Conservation (phyloP, 2,888 invertebrate species). For the Drosophila borborema region DNA sequence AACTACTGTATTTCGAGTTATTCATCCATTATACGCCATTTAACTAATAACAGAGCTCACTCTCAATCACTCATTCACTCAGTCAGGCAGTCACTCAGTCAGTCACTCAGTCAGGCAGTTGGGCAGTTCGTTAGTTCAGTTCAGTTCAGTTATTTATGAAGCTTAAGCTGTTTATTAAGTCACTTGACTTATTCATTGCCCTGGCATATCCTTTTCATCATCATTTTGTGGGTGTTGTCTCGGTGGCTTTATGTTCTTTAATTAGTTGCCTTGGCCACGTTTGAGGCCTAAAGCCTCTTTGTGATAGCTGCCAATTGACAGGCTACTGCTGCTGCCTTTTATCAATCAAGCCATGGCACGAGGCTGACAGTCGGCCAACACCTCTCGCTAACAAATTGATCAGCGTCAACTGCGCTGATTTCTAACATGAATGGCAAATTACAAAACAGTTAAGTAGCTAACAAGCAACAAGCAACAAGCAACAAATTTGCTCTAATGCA, state of each 20-base stretch:
- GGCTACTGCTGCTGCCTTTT: constrained; percentile 26
- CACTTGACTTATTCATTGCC: constrained; percentile 59
- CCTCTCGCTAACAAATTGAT: constrained; percentile 61
- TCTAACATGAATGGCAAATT: constrained; percentile 78
- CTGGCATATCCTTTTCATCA: constrained; percentile 60
- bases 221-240: constrained; percentile 50
- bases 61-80: constrained; percentile 35
- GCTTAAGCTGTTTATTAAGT: constrained; percentile 50
- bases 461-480: constrained; percentile 38
- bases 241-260: constrained; percentile 49
- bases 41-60: constrained; percentile 76
- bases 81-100: constrained; percentile 25
- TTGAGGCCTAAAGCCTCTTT: neutral
- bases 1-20: constrained; percentile 53
- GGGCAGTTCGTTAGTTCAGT: constrained; percentile 20
- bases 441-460: constrained; percentile 64
- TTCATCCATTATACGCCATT: constrained; percentile 80
- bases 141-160: constrained; percentile 24
- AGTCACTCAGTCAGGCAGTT: constrained; percentile 18
- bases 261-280: constrained; percentile 21
- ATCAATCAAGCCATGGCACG: constrained; percentile 19
- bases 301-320: constrained; percentile 46
- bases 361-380: constrained; percentile 56
- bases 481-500: constrained; percentile 78
- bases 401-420: constrained; percentile 60